phyloP scores from a whole-genome alignment of 2,888 invertebrate species.

The Tinea semifulvella region DNA sequence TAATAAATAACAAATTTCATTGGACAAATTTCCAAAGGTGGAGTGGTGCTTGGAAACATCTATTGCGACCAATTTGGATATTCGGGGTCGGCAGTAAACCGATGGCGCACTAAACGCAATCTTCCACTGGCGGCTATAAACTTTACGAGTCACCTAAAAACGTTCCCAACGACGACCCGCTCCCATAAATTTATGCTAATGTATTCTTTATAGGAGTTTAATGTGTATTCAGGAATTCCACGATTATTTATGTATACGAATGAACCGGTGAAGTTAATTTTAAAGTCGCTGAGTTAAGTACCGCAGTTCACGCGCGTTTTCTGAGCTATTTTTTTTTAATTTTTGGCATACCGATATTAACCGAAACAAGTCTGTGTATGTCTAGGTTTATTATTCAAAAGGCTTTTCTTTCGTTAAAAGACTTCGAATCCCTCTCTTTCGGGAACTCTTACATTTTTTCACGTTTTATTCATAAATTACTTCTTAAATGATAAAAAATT shows the following conservation, averaged over 20 bases:
- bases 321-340: no score
- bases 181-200: conserved; percentile 68
- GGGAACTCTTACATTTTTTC: no score
- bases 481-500: no score
- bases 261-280: conserved; percentile 66
- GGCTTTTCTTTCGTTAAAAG: no score
- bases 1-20: conserved; percentile 44
- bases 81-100: conserved; percentile 65
- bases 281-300: conserved; percentile 58
- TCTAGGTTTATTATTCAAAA: no score
- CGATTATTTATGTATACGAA: conserved; percentile 66
- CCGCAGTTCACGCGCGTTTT: conserved; percentile 50
- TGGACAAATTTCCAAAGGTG: conserved; percentile 45
- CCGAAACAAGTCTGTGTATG: no score
- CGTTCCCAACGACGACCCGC: conserved; percentile 63
- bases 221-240: conserved; percentile 66
- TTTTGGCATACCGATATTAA: no score
- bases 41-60: conserved; percentile 28
- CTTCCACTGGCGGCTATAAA: conserved; percentile 66
- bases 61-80: conserved; percentile 59
- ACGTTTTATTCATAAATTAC: no score
- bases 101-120: conserved; percentile 66
- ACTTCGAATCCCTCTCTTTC: no score
- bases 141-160: conserved; percentile 68
- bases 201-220: conserved; percentile 68